Base-by-base conservation (phyloP, 2,797 vertebrate genomes). In the Gambelia wislizenii region DNA sequence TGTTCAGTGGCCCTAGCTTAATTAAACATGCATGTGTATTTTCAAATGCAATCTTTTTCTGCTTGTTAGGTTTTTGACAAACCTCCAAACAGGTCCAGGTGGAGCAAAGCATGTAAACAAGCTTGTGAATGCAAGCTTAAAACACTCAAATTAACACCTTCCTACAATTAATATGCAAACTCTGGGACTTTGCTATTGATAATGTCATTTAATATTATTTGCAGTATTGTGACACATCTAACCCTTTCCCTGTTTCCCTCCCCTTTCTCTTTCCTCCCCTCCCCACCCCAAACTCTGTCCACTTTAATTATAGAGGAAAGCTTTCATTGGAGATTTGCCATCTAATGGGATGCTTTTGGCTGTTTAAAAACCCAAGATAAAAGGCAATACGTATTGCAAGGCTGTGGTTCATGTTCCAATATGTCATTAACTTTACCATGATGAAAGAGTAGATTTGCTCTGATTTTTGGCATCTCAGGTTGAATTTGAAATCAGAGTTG, bases 21-120 rank as follows among this genome's bases (percentile, higher is more conserved):
- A 99, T 99, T 99, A 99, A 99, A 98, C 98, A 98, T 98, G 98
- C 98, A 99, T 98, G 98, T 97, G 96, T 98, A 96, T 98, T 98
- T 98, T 98, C 97, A 97, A 97, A 98, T 97, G 96, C 96, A 97
- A 98, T 98, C 97, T 98, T 98, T 98, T 98, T 98, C 98, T 97
- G 96, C 98, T 98, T 97, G 98, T 97, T 98, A 98, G 97, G 97
- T 97, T 98, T 98, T 98, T 99, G 98, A 99, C 98, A 98, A 98
- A 98, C 97, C 96, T 98, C 98, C 98, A 98, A 98, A 98, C 98
- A 98, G 97, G 98, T 98, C 98, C 98, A 98, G 98, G 98, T 99
- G 98, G 98, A 99, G 98, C 97, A 93, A 97, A 97, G 98, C 97
- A 97, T 98, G 98, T 98, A 98, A 99, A 98, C 98, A 98, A 97